Conservation (phyloP, 2,797 vertebrate species). For the Pantherophis alleghaniensis region DNA sequence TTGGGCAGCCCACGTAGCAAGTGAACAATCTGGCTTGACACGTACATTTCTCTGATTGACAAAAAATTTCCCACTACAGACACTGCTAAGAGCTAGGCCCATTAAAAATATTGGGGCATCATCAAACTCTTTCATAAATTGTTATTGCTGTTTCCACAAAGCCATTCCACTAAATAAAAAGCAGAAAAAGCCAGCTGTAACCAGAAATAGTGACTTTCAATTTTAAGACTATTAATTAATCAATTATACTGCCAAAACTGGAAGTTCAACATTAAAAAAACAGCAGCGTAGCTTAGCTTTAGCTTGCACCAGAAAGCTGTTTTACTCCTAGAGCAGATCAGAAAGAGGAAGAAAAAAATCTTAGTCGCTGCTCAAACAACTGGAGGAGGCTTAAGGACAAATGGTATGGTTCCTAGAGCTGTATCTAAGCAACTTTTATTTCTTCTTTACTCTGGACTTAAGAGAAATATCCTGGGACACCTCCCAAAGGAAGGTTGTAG, state of each 20-base stretch:
- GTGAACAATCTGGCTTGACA: not conserved
- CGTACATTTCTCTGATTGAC: not conserved
- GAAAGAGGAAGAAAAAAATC: not conserved
- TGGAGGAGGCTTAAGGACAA: rapidly evolving
- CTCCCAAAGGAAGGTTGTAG: not conserved
- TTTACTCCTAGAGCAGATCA: not conserved
- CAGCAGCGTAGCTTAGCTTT: not conserved
- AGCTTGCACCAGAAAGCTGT: not conserved
- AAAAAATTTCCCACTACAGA: not conserved
- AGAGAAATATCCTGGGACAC: not conserved
- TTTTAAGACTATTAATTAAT: not conserved
- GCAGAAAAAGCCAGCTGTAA: not conserved
- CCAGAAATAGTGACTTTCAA: not conserved
- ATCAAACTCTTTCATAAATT: not conserved
- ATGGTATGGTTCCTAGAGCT: not conserved
- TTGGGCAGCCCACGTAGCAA: not conserved
- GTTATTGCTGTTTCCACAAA: not conserved
- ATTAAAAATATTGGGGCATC: not conserved
- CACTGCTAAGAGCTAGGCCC: not conserved
- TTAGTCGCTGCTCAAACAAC: not conserved
- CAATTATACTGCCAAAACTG: not conserved
- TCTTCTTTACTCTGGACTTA: not conserved
- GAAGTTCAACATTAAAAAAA: not conserved
- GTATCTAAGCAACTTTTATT: constrained; percentile 2
- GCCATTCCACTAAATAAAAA: not conserved